Evolutionary conservation across 2,113 vertebrate genomes (phyloP).

Genomic region (Gadus macrocephalus): DNA sequence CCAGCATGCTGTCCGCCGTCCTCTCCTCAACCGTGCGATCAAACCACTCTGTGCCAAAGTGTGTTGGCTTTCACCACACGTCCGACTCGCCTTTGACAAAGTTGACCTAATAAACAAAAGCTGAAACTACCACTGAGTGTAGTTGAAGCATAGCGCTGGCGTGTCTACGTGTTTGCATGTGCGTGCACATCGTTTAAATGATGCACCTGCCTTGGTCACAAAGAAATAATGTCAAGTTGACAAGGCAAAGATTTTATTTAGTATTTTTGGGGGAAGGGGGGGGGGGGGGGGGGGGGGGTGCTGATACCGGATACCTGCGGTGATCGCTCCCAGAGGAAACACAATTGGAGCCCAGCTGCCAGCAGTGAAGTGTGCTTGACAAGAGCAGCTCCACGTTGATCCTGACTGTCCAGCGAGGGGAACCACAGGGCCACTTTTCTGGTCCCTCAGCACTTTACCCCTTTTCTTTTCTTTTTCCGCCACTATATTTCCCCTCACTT

Average conservation of each 20-base stretch:
- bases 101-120: too few species aligned
- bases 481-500: conserved; percentile 40
- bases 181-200: conserved; percentile 27
- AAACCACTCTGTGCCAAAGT: too few species aligned
- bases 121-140: too few species aligned
- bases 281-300: too few species aligned
- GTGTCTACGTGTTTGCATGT: too few species aligned
- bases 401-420: conserved; percentile 49
- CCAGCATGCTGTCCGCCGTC: too few species aligned
- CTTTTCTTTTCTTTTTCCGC: conserved; percentile 46
- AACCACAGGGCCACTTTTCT: conserved; percentile 41
- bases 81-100: too few species aligned
- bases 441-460: conserved; percentile 58
- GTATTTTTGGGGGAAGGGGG: conserved; percentile 3
- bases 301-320: conserved; percentile 21
- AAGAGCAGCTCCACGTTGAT: conserved; percentile 47
- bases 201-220: background rate
- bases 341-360: conserved; percentile 27
- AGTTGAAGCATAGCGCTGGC: too few species aligned
- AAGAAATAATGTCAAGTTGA: conserved; percentile 20
- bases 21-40: too few species aligned
- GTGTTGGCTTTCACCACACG: too few species aligned
- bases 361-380: conserved; percentile 40
- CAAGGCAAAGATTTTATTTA: conserved; percentile 45
- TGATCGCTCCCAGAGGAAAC: conserved; percentile 43